Conservation (phyloP, 2,113 vertebrate genomes). For the Coryphaenoides rupestris region DNA sequence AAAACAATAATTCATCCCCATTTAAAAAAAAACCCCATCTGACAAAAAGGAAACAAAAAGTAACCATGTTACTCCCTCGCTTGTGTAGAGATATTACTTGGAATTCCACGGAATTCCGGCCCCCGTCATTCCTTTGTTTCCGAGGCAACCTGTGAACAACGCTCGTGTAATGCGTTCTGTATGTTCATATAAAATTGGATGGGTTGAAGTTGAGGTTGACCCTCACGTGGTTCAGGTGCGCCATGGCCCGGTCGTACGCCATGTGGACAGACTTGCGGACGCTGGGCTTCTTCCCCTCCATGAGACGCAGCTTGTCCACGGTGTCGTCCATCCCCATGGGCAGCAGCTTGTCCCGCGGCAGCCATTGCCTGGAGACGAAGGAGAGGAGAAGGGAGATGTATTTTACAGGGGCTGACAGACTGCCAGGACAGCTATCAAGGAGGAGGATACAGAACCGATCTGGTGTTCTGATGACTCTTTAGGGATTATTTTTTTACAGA, state of each 20-base stretch:
- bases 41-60: slow-evolving; percentile 17
- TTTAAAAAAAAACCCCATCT: slow-evolving; percentile 5
- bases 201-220: slow-evolving; percentile 85
- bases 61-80: slow-evolving; percentile 5
- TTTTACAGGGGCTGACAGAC: no score
- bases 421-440: no score
- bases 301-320: slow-evolving; percentile 90
- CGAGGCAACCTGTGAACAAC: slow-evolving; percentile 27
- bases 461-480: no score
- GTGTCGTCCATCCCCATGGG: slow-evolving; percentile 90
- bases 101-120: slow-evolving; percentile 12
- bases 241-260: slow-evolving; percentile 92
- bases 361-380: slow-evolving; percentile 86
- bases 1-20: slow-evolving; percentile 29
- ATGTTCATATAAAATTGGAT: slow-evolving; percentile 81
- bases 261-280: slow-evolving; percentile 96
- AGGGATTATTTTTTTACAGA: no score
- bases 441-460: no score
- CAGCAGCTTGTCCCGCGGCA: slow-evolving; percentile 88
- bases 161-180: slow-evolving; percentile 33
- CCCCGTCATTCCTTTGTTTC: slow-evolving; percentile 10
- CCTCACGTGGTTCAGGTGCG: slow-evolving; percentile 87
- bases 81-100: slow-evolving; percentile 14
- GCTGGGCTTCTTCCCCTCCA: slow-evolving; percentile 95
- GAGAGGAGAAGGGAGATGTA: slow-evolving; percentile 8